Evolutionary conservation across 2,797 vertebrate species (phyloP).

Genomic region (Percopsis omiscomaycus): DNA sequence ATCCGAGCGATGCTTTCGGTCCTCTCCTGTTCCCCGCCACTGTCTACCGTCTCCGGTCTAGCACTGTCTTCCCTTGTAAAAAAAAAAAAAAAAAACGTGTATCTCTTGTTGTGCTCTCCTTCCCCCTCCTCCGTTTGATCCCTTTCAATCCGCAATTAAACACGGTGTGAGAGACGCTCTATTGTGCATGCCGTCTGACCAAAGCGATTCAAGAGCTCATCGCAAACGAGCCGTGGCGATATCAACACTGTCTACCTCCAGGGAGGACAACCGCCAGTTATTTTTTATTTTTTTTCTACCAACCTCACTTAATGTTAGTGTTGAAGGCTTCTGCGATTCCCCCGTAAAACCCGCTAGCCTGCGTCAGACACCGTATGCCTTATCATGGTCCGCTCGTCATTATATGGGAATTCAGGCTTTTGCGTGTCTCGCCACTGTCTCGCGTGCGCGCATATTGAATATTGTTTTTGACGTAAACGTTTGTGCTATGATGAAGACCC

Average conservation of each 20-base stretch:
- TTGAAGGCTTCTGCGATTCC: constrained; percentile 63
- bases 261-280: constrained; percentile 35
- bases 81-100: constrained; percentile 73
- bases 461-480: background rate
- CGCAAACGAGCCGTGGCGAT: constrained; percentile 20
- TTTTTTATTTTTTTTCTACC: constrained; percentile 15
- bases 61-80: constrained; percentile 51
- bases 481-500: too few relatives aligned
- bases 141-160: constrained; percentile 76
- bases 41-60: constrained; percentile 58
- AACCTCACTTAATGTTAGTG: constrained; percentile 36
- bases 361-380: constrained; percentile 73
- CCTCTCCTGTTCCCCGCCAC: constrained; percentile 60
- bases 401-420: constrained; percentile 22
- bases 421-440: constrained; percentile 15
- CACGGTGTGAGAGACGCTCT: constrained; percentile 67
- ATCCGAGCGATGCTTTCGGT: constrained; percentile 77
- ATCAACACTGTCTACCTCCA: constrained; percentile 37
- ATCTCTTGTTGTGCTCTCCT: constrained; percentile 68
- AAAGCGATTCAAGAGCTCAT: constrained; percentile 34
- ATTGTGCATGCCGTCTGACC: constrained; percentile 67
- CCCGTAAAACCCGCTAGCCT: constrained; percentile 50
- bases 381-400: constrained; percentile 64
- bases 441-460: background rate
- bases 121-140: constrained; percentile 40